These are phyloP conservation scores for Grammomys surdaster DNA, from an alignment of 2,113 vertebrate species.

Conservation along the genomic window DNA sequence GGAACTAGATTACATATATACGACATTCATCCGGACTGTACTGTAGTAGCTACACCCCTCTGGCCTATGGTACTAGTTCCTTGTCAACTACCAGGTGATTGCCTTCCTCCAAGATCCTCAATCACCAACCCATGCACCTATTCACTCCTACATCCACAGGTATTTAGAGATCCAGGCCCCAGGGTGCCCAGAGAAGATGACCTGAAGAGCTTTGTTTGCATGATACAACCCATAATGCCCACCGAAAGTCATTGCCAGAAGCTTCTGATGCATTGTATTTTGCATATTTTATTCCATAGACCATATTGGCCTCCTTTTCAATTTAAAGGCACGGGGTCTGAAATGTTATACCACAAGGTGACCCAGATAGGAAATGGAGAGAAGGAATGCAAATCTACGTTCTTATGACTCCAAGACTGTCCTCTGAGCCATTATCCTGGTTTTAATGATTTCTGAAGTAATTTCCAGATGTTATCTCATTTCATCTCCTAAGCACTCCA, in stretches of 20 bases:
- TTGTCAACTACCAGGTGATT: not conserved
- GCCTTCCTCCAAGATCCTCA: not conserved
- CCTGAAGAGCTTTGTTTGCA: not conserved
- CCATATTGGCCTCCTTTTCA: not conserved
- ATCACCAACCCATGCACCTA: not conserved
- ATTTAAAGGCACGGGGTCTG: not conserved
- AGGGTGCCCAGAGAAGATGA: not conserved
- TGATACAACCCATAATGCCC: not conserved
- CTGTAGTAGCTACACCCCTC: not conserved
- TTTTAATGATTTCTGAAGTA: conserved; percentile 24
- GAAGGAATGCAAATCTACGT: not conserved
- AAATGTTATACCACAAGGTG: conserved; percentile 41
- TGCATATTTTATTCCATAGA: conserved; percentile 9
- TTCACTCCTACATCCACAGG: not conserved
- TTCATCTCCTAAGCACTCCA: not conserved
- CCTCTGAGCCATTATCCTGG: conserved; percentile 40
- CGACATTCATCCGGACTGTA: not conserved
- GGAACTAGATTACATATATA: too few species aligned
- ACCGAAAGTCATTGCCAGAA: not conserved
- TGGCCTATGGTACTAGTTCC: not conserved
- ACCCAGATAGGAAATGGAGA: conserved; percentile 36
- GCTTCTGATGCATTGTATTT: not conserved
- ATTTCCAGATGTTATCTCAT: conserved; percentile 61
- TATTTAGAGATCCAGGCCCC: not conserved
- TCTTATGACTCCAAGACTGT: not conserved